These are phyloP conservation scores for Calosoma granatense DNA, from an alignment of 1,140 invertebrate species.

Conservation along the genomic window DNA sequence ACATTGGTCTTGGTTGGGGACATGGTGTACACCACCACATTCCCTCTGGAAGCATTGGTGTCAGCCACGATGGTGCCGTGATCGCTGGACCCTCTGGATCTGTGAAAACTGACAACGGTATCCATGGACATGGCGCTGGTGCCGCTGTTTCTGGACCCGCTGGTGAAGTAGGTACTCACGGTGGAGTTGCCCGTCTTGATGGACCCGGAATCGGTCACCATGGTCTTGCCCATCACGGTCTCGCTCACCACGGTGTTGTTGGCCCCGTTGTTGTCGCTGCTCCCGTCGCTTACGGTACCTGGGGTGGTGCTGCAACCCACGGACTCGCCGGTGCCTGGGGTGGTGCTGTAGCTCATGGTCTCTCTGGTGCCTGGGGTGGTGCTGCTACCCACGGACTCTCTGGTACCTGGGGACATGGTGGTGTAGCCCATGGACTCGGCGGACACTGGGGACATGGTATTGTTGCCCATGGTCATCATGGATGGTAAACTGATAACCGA, in stretches of 20 bases:
- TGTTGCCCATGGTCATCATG: slow-evolving; percentile 2
- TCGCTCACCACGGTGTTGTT: neutral
- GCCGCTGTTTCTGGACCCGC: too few relatives aligned
- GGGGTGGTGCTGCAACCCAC: neutral
- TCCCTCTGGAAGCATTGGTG: neutral
- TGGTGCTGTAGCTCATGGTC: too few relatives aligned
- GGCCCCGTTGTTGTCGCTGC: neutral
- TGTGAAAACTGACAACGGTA: too few relatives aligned
- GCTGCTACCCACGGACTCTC: neutral
- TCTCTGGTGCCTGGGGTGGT: neutral
- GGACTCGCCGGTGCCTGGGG: too few relatives aligned
- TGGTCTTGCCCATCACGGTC: neutral
- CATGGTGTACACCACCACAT: neutral
- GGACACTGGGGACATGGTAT: neutral
- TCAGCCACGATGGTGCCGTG: neutral
- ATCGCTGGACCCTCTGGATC: neutral
- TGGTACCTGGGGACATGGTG: neutral
- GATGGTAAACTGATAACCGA: neutral
- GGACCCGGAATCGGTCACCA: neutral
- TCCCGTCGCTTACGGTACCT: neutral
- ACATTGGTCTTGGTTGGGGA: neutral
- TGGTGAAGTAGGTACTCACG: too few relatives aligned
- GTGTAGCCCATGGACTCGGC: neutral
- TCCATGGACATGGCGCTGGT: too few relatives aligned
- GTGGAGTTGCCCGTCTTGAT: too few relatives aligned